Base-by-base conservation (phyloP, 2,113 vertebrate genomes). In the Sebastes fasciatus region DNA sequence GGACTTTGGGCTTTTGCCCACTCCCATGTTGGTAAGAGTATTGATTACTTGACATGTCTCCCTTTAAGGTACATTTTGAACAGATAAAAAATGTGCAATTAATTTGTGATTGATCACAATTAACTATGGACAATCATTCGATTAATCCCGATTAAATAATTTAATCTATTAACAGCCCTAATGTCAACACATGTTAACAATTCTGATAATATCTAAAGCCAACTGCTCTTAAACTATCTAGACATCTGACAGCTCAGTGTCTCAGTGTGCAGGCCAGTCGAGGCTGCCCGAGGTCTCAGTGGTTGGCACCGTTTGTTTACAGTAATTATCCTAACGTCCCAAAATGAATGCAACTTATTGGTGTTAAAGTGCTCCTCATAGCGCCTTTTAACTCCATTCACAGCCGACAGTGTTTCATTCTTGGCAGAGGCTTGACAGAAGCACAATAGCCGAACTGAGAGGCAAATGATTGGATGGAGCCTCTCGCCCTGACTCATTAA, bases 401-500 rank as follows among this genome's bases (percentile, higher is more conserved):
- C 62, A 73, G 66, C 49, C 69, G 68, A n/a, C 70, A 21, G 54
- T 26, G 45, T 63, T 66, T 63, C 8, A 21, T 64, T 80, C 74
- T 64, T 58, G 72, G 70, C 68, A 68, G 71, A 67, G 43, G 16
- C 55, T 58, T 71, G 82, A 83, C 61, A 68, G 51, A 46, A 81
- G 34, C 57, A 80, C 68, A 80, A 83, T 70, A 54, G 75, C 79
- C 58, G 51, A 67, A 52, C 23, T 10, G 13, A 40, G 57, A 80
- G 55, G 83, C 49, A 13, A 77, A 62, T 16, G 46, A 71, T 16
- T 42, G 10, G 26, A 48, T 60, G 51, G 48, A 57, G 46, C 42
- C 23, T 77, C 49, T 83, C 52, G 46, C 54, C 62, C 54, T 19
- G 21, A 23, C 84, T 90, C 86, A 83, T 87, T 88, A 80, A 88